Evolutionary conservation across 2,113 vertebrate species (phyloP).

Genomic region (Passer domesticus): DNA sequence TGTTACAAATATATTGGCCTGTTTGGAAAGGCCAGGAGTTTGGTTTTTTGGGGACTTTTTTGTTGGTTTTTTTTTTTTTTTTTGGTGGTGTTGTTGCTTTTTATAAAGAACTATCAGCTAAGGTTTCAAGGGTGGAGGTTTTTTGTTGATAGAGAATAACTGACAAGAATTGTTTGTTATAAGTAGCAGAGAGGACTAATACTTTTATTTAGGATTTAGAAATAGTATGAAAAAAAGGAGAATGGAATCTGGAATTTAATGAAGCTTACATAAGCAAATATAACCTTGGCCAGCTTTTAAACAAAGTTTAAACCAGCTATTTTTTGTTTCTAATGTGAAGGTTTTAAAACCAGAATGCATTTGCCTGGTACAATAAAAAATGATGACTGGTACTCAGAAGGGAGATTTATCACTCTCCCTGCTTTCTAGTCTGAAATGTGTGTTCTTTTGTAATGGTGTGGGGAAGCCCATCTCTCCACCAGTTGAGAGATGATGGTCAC

Average conservation of each 20-base stretch:
- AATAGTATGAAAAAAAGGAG: slow-evolving; percentile 57
- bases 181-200: slow-evolving; percentile 57
- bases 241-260: slow-evolving; percentile 66
- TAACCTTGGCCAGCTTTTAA: slow-evolving; percentile 53
- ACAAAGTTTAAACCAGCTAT: slow-evolving; percentile 25
- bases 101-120: slow-evolving; percentile 59
- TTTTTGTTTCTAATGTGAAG: slow-evolving; percentile 58
- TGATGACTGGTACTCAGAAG: neutral
- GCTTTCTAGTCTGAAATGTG: neutral
- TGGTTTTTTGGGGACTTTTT: neutral
- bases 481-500: neutral
- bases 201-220: slow-evolving; percentile 72
- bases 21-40: slow-evolving; percentile 60
- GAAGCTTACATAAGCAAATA: slow-evolving; percentile 67
- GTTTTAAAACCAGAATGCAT: slow-evolving; percentile 19
- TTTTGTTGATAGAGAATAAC: slow-evolving; percentile 25
- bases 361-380: neutral
- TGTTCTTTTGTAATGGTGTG: neutral
- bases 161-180: slow-evolving; percentile 38
- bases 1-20: slow-evolving; percentile 72
- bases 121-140: slow-evolving; percentile 29
- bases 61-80: neutral
- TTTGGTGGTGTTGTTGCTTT: neutral
- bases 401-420: neutral
- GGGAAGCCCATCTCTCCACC: neutral